Conservation (phyloP, 2,113 vertebrate genomes). For the Leucopsar rothschildi region DNA sequence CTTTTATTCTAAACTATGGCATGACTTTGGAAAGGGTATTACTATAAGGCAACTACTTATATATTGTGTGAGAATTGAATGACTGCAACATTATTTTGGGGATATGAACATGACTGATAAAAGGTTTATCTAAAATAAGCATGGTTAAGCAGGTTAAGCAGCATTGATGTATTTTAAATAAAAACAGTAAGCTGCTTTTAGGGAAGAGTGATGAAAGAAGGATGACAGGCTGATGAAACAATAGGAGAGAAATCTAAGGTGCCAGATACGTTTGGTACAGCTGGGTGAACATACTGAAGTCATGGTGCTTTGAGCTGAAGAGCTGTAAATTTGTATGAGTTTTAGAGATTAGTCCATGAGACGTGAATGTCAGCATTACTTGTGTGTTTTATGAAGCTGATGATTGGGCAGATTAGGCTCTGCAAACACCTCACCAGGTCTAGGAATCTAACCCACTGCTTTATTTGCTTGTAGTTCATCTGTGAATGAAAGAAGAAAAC, state of each 20-base stretch:
- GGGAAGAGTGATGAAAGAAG: background rate
- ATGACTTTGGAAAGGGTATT: background rate
- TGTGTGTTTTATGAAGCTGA: background rate
- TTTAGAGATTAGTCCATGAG: background rate
- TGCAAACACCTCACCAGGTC: background rate
- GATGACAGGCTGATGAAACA: background rate
- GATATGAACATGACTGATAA: background rate
- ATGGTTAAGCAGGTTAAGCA: background rate
- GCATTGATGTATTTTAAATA: background rate
- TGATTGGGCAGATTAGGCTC: background rate
- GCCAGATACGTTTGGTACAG: fast-evolving
- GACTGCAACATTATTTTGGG: background rate
- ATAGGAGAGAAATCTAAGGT: background rate
- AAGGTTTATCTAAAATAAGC: background rate
- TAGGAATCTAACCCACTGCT: background rate
- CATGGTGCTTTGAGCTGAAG: background rate
- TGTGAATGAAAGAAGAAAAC: background rate
- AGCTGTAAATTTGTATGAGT: background rate
- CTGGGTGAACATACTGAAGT: background rate
- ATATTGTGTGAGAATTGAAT: background rate
- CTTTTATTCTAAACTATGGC: background rate
- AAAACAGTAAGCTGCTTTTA: background rate
- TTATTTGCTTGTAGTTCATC: background rate
- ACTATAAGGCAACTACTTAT: background rate
- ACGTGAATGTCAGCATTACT: background rate